Evolutionary conservation across 2,888 invertebrate species (phyloP), one percentile per base, ranked within the genome.

Genomic region (Cheiracanthium punctorium): DNA sequence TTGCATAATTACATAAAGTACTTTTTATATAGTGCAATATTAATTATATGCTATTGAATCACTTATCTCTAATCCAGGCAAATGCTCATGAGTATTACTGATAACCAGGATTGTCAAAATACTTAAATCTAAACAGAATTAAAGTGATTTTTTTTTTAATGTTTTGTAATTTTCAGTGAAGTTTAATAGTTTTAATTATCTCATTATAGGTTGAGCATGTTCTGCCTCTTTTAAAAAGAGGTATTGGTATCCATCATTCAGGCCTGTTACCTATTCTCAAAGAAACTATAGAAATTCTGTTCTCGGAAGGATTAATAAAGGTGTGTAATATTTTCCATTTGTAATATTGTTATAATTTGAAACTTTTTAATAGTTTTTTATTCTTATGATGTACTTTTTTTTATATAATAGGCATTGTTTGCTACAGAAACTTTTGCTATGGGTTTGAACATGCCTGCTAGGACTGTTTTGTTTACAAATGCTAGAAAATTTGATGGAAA

Each of bases 361-460:
- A 12, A 2, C 20, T 64, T 64, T 7, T 28, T 28, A 24, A 64
- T 28, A 64, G n/a, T 28, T 0, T 10, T 58, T 58, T 5, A 1
- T 58, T 58, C 20, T n/a, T 58, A 1, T n/a, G 4, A 8, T n/a
- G 14, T 58, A n/a, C 5, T n/a, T 58, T 7, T 58, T 20, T 4
- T 28, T 24, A n/a, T 58, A n/a, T 58, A 37, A 92, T 80, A 93
- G 93, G 97, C 98, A 0, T 93, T 99, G 0, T 99, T 99, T 93
- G 99, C 99, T 0, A 99, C 99, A 0, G 99, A 99, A 93, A 99
- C 99, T 0, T 99, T 99, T 93, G 98, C 99, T 24, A 99, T 99
- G 99, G 99, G 99, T 0, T 93, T 99, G 10, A 99, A 99, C 93
- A 99, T 99, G 99, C 99, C 99, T 4, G 99, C 99, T 0, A 95